Evolutionary conservation across 1,140 invertebrate species (phyloP), one percentile per base, ranked within the genome.

Genomic region (Bacillus rossius): DNA sequence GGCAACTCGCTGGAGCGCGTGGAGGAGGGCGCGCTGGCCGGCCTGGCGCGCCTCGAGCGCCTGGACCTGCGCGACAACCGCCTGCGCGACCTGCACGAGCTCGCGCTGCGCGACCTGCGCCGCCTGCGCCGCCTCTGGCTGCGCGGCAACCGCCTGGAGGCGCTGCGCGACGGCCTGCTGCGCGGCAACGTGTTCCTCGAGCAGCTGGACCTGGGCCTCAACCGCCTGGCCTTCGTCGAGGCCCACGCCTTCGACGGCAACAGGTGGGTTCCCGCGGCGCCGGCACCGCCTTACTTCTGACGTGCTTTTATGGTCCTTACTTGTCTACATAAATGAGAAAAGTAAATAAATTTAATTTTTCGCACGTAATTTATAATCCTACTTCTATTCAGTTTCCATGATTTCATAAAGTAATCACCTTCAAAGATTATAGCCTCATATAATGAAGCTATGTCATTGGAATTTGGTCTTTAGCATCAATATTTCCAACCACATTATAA

Each of bases 11-110:
- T 92, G n/a, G 79, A 82, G 51, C 73, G 82, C 38, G 64, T 92
- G 34, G 87, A 91, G 57, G 79, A 83, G 20, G 80, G 79, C 1
- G 80, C 84, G 1, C 87, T 94, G 47, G 78, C 80, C 38, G 88
- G 88, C 20, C 75, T 91, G 41, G 70, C 73, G n/a, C 79, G 82
- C 23, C 67, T 94, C 38, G 88, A 94, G 74, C 73, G 82, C 56
- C 67, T 94, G n/a, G 86, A 91, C 65, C 66, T 92, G 2, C 81
- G 80, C 52, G 81, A 85, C n/a, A 94, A 94, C 72, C 78, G 85
- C 66, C 73, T 94, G 17, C 73, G 82, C 2, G 76, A 76, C 1
- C 68, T 93, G 19, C 80, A 88, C 61, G 80, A 83, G 19, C 79
- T 84, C 51, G 79, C 85, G 20, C 81, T 94, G 2, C 74, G 76